These are phyloP conservation scores for Eristalinus sepulchralis DNA, from an alignment of 2,888 invertebrate genomes.

Conservation along the genomic window DNA sequence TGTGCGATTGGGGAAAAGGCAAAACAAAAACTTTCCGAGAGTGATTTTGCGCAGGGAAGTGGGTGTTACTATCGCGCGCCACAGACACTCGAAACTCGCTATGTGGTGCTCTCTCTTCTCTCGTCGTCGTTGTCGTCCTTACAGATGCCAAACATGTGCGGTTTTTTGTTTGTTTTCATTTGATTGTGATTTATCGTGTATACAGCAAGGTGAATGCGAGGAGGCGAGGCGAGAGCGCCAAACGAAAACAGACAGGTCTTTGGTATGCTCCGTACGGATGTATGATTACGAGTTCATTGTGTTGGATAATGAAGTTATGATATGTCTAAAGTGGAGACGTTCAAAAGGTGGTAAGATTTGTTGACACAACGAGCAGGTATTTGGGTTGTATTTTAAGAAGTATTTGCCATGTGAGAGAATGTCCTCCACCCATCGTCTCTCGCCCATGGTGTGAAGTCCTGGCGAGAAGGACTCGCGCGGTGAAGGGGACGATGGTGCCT, in stretches of 20 bases:
- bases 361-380: background rate
- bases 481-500: background rate
- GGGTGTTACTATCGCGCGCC: constrained; percentile 22
- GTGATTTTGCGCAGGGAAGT: constrained; percentile 60
- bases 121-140: constrained; percentile 10
- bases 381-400: background rate
- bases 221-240: background rate
- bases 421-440: background rate
- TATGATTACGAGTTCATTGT: constrained; percentile 18
- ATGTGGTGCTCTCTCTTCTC: constrained; percentile 4
- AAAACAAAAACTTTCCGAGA: constrained; percentile 15
- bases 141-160: constrained; percentile 59
- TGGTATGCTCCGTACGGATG: constrained; percentile 3
- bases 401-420: background rate
- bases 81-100: background rate
- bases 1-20: constrained; percentile 10
- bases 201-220: constrained; percentile 19
- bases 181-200: constrained; percentile 66
- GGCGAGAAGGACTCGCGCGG: background rate
- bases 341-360: background rate
- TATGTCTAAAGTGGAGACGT: background rate
- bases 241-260: constrained; percentile 14
- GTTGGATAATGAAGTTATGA: constrained; percentile 14
- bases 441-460: background rate
- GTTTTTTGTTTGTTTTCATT: constrained; percentile 60